Percentiles rank a stretch among this genome's conserved stretches.
Conservation (phyloP, 2,888 invertebrate genomes). For the Aleiodes testaceus region DNA sequence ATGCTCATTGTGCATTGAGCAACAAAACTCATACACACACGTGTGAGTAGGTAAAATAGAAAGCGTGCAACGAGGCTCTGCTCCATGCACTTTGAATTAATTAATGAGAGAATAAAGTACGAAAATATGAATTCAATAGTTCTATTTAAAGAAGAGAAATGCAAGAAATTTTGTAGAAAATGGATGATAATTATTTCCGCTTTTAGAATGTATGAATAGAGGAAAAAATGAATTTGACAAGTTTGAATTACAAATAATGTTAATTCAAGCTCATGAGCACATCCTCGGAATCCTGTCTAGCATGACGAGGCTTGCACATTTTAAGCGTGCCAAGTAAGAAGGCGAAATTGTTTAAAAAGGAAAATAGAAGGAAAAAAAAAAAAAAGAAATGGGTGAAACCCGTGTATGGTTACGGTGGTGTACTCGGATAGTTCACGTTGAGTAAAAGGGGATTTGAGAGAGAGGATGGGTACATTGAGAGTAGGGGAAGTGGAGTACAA, state of each 20-base stretch:
- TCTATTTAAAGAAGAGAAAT: conserved; percentile 2
- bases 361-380: too few relatives aligned
- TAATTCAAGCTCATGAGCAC: not conserved
- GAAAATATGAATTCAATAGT: conserved; percentile 11
- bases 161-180: conserved; percentile 4
- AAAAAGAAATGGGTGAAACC: conserved; percentile 1
- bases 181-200: conserved; percentile 10
- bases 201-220: not conserved
- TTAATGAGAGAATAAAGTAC: conserved; percentile 12
- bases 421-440: not conserved
- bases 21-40: not conserved
- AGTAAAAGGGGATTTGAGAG: not conserved
- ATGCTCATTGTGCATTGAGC: conserved; percentile 21
- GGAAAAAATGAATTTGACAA: not conserved
- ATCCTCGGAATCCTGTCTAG: not conserved
- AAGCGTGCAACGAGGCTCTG: conserved; percentile 21
- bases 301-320: not conserved
- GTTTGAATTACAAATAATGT: conserved; percentile 17
- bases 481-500: conserved; percentile 2
- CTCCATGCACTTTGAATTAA: conserved; percentile 12
- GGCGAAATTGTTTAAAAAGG: not conserved
- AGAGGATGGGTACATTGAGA: not conserved
- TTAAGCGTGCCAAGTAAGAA: not conserved
- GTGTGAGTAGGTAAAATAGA: conserved; percentile 15
- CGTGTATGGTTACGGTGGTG: conserved; percentile 4